Conservation (phyloP, 2,888 invertebrate species). For the Trisateles emortualis region DNA sequence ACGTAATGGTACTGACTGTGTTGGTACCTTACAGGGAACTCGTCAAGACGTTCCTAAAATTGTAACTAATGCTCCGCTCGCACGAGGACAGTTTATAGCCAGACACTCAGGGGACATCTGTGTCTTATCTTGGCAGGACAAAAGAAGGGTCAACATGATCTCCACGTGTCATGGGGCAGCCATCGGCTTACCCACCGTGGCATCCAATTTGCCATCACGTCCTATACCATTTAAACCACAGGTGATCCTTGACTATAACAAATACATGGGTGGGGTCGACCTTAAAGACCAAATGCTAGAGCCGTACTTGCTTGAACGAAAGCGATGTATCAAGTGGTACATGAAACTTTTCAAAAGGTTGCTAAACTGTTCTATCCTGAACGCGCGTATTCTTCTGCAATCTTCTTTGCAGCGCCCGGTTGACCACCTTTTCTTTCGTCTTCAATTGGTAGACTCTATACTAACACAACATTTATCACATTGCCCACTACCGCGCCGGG, state of each 20-base stretch:
- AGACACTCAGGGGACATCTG: constrained; percentile 34
- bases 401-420: background rate
- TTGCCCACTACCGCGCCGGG: background rate
- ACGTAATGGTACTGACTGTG: constrained; percentile 5
- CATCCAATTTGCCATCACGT: background rate
- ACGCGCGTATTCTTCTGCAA: background rate
- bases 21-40: constrained; percentile 5
- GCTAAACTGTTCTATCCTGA: background rate
- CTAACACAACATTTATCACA: background rate
- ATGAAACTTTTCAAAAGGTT: constrained; percentile 21
- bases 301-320: constrained; percentile 29
- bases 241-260: constrained; percentile 1
- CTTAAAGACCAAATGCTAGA: constrained; percentile 15
- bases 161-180: constrained; percentile 28
- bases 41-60: background rate
- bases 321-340: constrained; percentile 27
- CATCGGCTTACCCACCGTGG: background rate
- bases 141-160: constrained; percentile 24
- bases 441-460: background rate
- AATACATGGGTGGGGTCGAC: constrained; percentile 21
- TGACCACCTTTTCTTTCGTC: background rate
- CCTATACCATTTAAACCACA: background rate
- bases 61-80: constrained; percentile 20
- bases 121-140: constrained; percentile 34
- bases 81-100: constrained; percentile 23